These are phyloP conservation scores for Pachliopta kotzebuea DNA, from an alignment of 2,888 invertebrate species.

Conservation along the genomic window DNA sequence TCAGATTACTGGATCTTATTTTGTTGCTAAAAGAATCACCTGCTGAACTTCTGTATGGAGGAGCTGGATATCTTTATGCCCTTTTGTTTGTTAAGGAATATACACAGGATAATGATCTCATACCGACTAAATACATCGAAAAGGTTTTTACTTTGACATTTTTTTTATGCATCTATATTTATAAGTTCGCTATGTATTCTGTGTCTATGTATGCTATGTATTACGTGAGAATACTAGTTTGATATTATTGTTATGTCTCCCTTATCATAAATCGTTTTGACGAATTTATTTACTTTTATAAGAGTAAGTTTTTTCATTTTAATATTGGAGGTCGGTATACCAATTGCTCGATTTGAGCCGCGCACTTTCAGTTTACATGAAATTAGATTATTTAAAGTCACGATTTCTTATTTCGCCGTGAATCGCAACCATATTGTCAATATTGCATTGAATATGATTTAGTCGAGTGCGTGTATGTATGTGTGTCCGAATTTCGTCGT, in stretches of 20 bases:
- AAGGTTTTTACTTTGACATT: slow-evolving; percentile 65
- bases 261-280: neutral
- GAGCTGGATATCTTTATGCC: slow-evolving; percentile 90
- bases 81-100: slow-evolving; percentile 87
- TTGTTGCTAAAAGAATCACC: slow-evolving; percentile 81
- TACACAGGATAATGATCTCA: slow-evolving; percentile 77
- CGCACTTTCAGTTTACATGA: no score
- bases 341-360: no score
- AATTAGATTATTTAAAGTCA: no score
- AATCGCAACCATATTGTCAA: no score
- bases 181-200: neutral
- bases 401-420: no score
- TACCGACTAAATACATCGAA: slow-evolving; percentile 80
- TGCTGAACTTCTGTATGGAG: slow-evolving; percentile 93
- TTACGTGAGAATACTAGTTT: neutral
- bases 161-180: neutral
- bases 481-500: no score
- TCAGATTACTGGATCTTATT: slow-evolving; percentile 81
- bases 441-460: no score
- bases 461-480: no score
- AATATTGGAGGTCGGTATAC: no score
- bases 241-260: neutral
- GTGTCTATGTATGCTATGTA: no score
- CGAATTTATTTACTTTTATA: no score
- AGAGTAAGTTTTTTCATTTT: no score